Base-by-base conservation (phyloP, 2,113 vertebrate genomes). In the Dicerorhinus sumatrensis region DNA sequence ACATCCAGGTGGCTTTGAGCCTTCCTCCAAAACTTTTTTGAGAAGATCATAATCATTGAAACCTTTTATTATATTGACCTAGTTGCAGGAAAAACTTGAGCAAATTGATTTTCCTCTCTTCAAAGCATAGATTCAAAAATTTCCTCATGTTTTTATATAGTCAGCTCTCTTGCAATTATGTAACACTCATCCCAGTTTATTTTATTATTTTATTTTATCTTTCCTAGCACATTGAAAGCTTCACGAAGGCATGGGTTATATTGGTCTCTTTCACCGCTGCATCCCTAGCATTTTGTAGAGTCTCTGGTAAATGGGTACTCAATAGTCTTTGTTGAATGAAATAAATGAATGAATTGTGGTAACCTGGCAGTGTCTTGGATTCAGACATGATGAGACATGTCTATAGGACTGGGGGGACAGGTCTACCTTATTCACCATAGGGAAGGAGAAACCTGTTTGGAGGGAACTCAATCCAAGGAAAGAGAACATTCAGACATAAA, bases 31-130 rank as follows among this genome's bases (percentile, higher is more conserved):
- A 96, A 95, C 27, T 58, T 69, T 76, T 91, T 73, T 39, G 69
- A 89, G 92, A 95, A 87, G 60, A 60, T 97, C 83, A 83, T 85
- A 82, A 63, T 94, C 62, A 87, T 60, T 79, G 51, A 31, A 90
- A 96, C 10, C 31, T 97, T 96, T 94, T 81, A 83, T 86, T 93
- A 81, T 91, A 23, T 79, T 97, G 94, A 96, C 89, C 69, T 89
- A 89, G 58, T 95, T 98, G 27, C 18, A 77, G 79, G 83, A 90
- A 84, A 92, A 97, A 92, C 63, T 89, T 85, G 72, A 95, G n/a
- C 31, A 93, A 91, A 94, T 90, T 95, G 89, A 82, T 95, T 97
- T 96, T 90, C 29, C 31, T 91, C 69, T 94, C 72, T 89, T 83
- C 25, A 94, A 92, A 90, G 58, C 36, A 69, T 48, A 90, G 67